A percentile compares a stretch with the other conserved stretches of the same genome.
These are phyloP conservation scores for Artibeus jamaicensis DNA, from an alignment of 2,797 vertebrate genomes.

Conservation along the genomic window DNA sequence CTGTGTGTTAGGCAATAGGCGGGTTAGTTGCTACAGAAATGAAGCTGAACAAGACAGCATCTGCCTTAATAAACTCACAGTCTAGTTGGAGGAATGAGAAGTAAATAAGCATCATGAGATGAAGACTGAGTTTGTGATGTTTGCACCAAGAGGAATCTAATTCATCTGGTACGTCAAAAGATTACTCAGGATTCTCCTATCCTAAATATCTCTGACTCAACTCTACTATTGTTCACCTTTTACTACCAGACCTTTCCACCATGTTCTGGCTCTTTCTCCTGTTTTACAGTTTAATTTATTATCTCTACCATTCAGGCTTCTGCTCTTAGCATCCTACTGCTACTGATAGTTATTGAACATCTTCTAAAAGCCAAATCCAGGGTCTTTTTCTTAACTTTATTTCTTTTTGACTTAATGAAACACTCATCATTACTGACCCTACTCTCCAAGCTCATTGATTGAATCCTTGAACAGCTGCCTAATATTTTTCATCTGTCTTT, in stretches of 20 bases:
- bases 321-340: background rate
- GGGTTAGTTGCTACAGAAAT: background rate
- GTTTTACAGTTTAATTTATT: background rate
- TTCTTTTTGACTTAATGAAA: constrained; percentile 20
- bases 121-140: background rate
- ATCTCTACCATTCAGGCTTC: background rate
- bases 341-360: background rate
- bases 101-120: background rate
- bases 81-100: background rate
- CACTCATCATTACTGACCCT: background rate
- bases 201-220: background rate
- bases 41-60: background rate
- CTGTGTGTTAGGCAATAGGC: background rate
- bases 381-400: background rate
- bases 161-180: background rate
- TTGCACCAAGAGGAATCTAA: background rate
- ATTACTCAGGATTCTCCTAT: background rate
- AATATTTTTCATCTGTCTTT: background rate
- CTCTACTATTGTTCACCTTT: background rate
- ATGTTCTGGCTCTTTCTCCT: background rate
- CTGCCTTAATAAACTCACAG: background rate
- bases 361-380: background rate
- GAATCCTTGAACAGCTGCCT: background rate
- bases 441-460: background rate
- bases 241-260: background rate